These are phyloP conservation scores for Cyclopterus lumpus DNA, from an alignment of 2,797 vertebrate genomes.

Conservation along the genomic window DNA sequence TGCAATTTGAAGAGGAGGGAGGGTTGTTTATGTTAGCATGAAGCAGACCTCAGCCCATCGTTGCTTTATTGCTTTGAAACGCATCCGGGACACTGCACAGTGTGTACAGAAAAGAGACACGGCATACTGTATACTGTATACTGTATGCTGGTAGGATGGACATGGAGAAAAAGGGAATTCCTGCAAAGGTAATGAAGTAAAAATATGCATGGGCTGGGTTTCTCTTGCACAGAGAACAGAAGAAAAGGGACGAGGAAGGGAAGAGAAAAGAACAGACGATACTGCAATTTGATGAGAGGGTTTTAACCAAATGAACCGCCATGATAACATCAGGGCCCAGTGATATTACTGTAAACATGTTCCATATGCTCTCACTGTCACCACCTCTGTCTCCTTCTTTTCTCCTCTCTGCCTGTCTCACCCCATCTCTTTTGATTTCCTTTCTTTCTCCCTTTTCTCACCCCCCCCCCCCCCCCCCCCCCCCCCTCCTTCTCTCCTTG, in stretches of 20 bases:
- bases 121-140: slow-evolving; percentile 37
- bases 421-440: slow-evolving; percentile 55
- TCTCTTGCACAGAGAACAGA: neutral
- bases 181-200: slow-evolving; percentile 18
- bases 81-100: slow-evolving; percentile 35
- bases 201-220: neutral
- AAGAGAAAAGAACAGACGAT: slow-evolving; percentile 15
- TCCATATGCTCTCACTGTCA: slow-evolving; percentile 72
- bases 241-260: slow-evolving; percentile 8
- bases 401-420: slow-evolving; percentile 38
- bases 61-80: slow-evolving; percentile 65
- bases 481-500: slow-evolving; percentile 32
- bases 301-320: slow-evolving; percentile 60
- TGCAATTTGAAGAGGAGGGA: slow-evolving; percentile 52
- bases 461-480: neutral
- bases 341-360: slow-evolving; percentile 74
- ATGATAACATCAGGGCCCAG: slow-evolving; percentile 67
- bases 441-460: slow-evolving; percentile 27
- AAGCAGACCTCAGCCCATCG: slow-evolving; percentile 58
- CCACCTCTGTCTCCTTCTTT: slow-evolving; percentile 27
- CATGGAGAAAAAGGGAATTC: slow-evolving; percentile 23
- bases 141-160: neutral
- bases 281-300: slow-evolving; percentile 45
- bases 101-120: slow-evolving; percentile 42
- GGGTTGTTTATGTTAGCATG: slow-evolving; percentile 69